These are phyloP conservation scores for Epinephelus malabaricus DNA, from an alignment of 2,797 vertebrate genomes.

Conservation along the genomic window DNA sequence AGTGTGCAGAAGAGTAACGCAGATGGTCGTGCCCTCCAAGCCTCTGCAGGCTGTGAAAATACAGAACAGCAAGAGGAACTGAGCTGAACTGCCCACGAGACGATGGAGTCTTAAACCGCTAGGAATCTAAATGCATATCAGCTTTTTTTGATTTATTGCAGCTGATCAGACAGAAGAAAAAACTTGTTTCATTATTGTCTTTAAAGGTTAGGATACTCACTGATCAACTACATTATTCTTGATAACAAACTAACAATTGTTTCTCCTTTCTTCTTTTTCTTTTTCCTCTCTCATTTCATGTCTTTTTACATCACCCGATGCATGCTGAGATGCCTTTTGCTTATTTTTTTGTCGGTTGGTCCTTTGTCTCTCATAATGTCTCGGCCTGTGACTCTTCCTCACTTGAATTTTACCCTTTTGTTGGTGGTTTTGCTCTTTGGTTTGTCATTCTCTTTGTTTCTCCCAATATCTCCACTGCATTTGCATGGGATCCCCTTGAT, in stretches of 20 bases:
- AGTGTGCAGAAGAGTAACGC: constrained; percentile 72
- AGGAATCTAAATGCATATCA: constrained; percentile 26
- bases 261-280: constrained; percentile 68
- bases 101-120: constrained; percentile 34
- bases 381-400: constrained; percentile 24
- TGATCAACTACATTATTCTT: constrained; percentile 46
- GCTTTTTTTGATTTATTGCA: constrained; percentile 29
- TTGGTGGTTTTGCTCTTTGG: constrained; percentile 37
- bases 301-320: constrained; percentile 42
- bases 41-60: constrained; percentile 60
- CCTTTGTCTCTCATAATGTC: constrained; percentile 32
- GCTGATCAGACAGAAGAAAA: constrained; percentile 20
- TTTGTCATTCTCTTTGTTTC: constrained; percentile 49
- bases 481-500: constrained; percentile 50
- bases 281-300: constrained; percentile 57
- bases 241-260: constrained; percentile 73
- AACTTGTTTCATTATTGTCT: constrained; percentile 17
- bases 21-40: constrained; percentile 67
- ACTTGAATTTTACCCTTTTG: constrained; percentile 69
- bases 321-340: constrained; percentile 55
- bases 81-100: constrained; percentile 38
- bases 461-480: constrained; percentile 17
- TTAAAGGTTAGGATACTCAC: constrained; percentile 38
- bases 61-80: constrained; percentile 70
- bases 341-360: neutral